Evolutionary conservation across 1,140 invertebrate species (phyloP).

Genomic region (Camponotus floridanus): DNA sequence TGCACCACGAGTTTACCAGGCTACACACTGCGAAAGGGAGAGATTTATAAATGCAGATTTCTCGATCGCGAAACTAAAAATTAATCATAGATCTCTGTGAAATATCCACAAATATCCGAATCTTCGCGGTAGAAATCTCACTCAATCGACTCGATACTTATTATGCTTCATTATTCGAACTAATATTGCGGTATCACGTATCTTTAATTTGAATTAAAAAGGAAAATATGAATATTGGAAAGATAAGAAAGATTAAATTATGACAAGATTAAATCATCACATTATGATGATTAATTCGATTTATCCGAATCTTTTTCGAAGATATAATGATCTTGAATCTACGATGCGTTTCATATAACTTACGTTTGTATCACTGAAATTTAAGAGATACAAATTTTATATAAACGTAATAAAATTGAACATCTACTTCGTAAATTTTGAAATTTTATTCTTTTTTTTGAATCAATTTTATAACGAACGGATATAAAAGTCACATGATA

Average conservation of each 20-base stretch:
- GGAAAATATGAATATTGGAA: background rate
- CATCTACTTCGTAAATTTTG: background rate
- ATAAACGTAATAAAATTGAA: background rate
- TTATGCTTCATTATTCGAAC: constrained; percentile 16
- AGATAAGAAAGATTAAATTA: constrained; percentile 6
- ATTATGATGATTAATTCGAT: background rate
- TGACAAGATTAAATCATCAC: constrained; percentile 17
- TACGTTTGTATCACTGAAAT: constrained; percentile 8
- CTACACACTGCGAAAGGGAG: background rate
- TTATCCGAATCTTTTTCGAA: background rate
- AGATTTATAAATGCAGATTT: constrained; percentile 36
- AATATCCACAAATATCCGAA: background rate
- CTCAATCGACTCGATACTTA: background rate
- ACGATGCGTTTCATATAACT: background rate
- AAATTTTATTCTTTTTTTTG: background rate
- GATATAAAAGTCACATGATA: background rate
- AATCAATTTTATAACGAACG: background rate
- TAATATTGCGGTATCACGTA: background rate
- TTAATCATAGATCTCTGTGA: background rate
- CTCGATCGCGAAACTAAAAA: background rate
- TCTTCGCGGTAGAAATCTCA: background rate
- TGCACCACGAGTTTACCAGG: constrained; percentile 11
- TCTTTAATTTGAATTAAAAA: constrained; percentile 12
- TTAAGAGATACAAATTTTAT: background rate
- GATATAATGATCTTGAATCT: background rate